Evolutionary conservation across 2,113 vertebrate genomes (phyloP).

Genomic region (Gobiocypris rarus): DNA sequence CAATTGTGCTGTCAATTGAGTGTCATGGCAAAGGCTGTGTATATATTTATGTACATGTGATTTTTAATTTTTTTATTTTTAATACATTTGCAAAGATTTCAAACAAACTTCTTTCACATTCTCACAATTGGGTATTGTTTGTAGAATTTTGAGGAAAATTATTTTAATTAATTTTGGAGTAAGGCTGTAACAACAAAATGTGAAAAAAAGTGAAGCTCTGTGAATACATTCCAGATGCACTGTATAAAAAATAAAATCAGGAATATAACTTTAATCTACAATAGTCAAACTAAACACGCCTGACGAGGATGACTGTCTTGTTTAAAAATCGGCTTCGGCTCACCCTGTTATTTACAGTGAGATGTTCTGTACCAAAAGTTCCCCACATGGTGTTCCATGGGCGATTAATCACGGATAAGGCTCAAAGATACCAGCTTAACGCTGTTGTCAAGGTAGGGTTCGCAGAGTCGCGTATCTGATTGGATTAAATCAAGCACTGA

Average conservation of each 20-base stretch:
- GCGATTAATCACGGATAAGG: conserved; percentile 64
- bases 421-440: conserved; percentile 58
- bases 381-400: conserved; percentile 39
- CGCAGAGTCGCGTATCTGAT: conserved; percentile 50
- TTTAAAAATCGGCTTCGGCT: not conserved
- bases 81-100: too few relatives aligned
- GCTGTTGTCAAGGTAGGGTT: conserved; percentile 64
- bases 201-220: too few relatives aligned
- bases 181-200: too few relatives aligned
- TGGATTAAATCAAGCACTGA: conserved; percentile 19
- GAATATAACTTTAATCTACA: not conserved
- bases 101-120: too few relatives aligned
- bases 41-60: too few relatives aligned
- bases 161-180: too few relatives aligned
- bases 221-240: too few relatives aligned
- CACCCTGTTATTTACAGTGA: not conserved
- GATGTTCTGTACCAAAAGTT: conserved; percentile 18
- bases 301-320: not conserved
- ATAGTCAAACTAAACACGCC: not conserved
- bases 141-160: too few relatives aligned
- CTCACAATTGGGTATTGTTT: too few relatives aligned
- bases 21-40: too few relatives aligned
- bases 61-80: too few relatives aligned
- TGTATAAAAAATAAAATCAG: not conserved
- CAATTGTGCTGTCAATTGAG: too few relatives aligned